Conservation (phyloP, 2,888 invertebrate genomes). For the Dryobota labecula region DNA sequence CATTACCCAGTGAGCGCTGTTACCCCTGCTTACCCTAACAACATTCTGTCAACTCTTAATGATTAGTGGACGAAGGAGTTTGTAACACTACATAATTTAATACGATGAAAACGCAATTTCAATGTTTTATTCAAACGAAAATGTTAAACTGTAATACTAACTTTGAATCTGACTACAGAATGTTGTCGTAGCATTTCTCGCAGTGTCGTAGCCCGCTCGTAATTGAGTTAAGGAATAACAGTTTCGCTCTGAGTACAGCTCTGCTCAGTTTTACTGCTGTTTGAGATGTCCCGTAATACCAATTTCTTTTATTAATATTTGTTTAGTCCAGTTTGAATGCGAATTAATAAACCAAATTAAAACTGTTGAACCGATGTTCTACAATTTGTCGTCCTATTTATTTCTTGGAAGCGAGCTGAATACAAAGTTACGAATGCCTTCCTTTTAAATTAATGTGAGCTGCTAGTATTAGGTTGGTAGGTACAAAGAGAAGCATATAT, state of each 20-base stretch:
- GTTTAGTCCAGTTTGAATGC: conserved; percentile 31
- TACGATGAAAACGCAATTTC: conserved; percentile 48
- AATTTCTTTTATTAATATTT: conserved; percentile 59
- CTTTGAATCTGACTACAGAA: conserved; percentile 50
- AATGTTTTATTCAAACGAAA: conserved; percentile 47
- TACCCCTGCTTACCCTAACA: no score
- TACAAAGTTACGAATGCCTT: no score
- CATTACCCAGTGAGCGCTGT: no score
- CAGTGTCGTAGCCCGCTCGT: conserved; percentile 51
- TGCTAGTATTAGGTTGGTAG: background rate
- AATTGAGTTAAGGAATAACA: conserved; percentile 56
- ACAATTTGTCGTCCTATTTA: background rate
- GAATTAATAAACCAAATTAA: conserved; percentile 36
- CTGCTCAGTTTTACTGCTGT: conserved; percentile 48
- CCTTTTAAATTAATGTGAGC: no score
- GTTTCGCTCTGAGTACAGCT: conserved; percentile 38
- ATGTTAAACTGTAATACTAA: conserved; percentile 50
- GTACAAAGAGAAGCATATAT: background rate
- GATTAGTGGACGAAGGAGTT: conserved; percentile 40
- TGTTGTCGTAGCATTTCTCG: conserved; percentile 60
- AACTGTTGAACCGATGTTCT: conserved; percentile 11
- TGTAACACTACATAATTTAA: conserved; percentile 43
- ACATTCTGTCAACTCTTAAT: conserved; percentile 10
- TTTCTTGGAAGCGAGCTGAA: background rate
- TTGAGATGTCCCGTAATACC: conserved; percentile 45